phyloP scores from a whole-genome alignment of 2,797 vertebrate species.

The Meriones psammophilus region DNA sequence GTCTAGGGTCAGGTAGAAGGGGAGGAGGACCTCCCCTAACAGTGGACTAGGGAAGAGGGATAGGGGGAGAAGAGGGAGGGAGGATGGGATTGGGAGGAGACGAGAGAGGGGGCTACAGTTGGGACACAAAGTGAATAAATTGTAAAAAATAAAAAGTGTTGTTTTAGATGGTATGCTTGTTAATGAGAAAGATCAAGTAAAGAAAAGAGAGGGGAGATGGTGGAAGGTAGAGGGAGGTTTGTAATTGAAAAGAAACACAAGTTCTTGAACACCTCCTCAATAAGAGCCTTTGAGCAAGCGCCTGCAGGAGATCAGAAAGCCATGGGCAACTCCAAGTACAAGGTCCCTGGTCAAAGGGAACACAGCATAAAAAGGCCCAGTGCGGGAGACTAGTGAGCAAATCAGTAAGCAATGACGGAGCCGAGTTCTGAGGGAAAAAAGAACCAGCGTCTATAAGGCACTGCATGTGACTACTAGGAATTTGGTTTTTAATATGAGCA shows the following conservation, averaged over 20 bases:
- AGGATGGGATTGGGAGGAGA: too few species aligned
- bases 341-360: neutral
- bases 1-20: too few species aligned
- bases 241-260: neutral
- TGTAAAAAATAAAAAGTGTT: neutral
- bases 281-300: neutral
- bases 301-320: neutral
- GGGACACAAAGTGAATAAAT: too few species aligned
- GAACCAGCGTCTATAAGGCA: neutral
- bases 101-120: too few species aligned
- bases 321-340: neutral
- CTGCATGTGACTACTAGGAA: neutral
- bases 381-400: too few species aligned
- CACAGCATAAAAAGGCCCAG: fast-evolving
- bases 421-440: neutral
- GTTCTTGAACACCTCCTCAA: neutral
- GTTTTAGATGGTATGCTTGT: neutral
- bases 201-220: neutral
- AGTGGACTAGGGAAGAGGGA: too few species aligned
- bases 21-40: too few species aligned
- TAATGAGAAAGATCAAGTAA: neutral
- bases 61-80: too few species aligned
- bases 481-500: neutral
- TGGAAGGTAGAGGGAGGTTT: neutral
- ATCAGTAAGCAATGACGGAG: neutral